Base-by-base conservation (phyloP, 92 coral and sea anemone genomes). In the Epizoanthus scotinus region DNA sequence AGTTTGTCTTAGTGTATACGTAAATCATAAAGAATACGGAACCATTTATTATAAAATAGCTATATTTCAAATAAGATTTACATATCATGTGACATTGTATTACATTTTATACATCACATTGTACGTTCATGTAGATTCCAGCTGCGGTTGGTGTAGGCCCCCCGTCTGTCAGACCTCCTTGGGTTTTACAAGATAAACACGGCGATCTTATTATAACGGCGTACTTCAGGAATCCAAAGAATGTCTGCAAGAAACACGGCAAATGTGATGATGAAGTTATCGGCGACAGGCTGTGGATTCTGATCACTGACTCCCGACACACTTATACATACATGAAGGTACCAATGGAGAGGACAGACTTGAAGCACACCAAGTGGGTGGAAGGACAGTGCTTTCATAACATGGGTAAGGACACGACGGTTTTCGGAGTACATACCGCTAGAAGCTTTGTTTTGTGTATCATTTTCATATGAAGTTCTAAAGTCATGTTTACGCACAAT, bases 321-420 rank as follows among this genome's bases (percentile, higher is more conserved):
- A 34, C 44, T 22, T 67, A 77, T 55, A 50, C 54, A 29, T 65
- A 57, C 28, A 13, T 58, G 42, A 67, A 29, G 59, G 63, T 84
- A 2, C 87, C 84, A 28, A 38, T 50, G 57, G 65, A 77, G 5
- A 63, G 73, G 54, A 77, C 38, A 62, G 72, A 36, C 17, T 55
- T 84, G 60, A 40, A 58, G 7, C 67, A 36, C 47, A 75, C 81
- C 1, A 44, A 84, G 21, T 84, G 87, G 87, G 83, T 84, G 49
- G 67, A 77, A 52, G 87, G 87, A 57, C 17, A 12, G 44, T 84
- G 87, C 55, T 84, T 84, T 40, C 6, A 17, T 14, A 31, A 52
- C 17, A 84, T 84, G 87, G 87, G 87, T 84, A 44, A 44, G 74
- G 24, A 24, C 19, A 28, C 13, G 18, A 8, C 36, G 38, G 25